Conservation (phyloP, 2,888 invertebrate species). For the Oeneis ivallda region DNA sequence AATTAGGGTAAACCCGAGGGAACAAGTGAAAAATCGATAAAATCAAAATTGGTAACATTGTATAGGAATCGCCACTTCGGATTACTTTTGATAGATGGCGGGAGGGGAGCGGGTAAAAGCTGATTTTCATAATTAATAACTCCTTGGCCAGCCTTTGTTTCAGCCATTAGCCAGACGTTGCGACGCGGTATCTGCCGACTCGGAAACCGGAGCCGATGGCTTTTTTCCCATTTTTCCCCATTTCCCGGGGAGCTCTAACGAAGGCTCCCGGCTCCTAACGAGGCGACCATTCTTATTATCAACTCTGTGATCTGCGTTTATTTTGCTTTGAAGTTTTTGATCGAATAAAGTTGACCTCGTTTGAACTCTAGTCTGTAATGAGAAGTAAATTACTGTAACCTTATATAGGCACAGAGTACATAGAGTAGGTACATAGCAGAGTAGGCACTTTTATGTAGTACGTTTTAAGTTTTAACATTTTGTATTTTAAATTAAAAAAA, state of each 20-base stretch:
- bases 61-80: too few relatives aligned
- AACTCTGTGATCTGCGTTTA: conserved; percentile 60
- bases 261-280: conserved; percentile 62
- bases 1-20: too few relatives aligned
- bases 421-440: too few relatives aligned
- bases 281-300: conserved; percentile 68
- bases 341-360: conserved; percentile 28
- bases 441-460: too few relatives aligned
- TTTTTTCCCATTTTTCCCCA: conserved; percentile 14
- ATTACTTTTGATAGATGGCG: too few relatives aligned
- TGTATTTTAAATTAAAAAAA: too few relatives aligned
- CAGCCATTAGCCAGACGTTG: conserved; percentile 2
- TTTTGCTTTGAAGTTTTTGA: conserved; percentile 39
- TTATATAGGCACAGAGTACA: not conserved
- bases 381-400: conserved; percentile 37
- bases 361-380: conserved; percentile 32
- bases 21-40: too few relatives aligned
- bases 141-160: not conserved
- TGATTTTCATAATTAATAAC: not conserved
- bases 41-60: too few relatives aligned
- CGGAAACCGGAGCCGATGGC: conserved; percentile 9
- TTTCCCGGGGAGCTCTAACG: conserved; percentile 63
- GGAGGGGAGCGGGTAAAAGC: too few relatives aligned
- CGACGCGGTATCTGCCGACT: conserved; percentile 4
- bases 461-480: too few relatives aligned